Percentiles rank a stretch among this genome's conserved stretches.
phyloP scores from a whole-genome alignment of 2,113 vertebrate species.

The Ameiurus melas region DNA sequence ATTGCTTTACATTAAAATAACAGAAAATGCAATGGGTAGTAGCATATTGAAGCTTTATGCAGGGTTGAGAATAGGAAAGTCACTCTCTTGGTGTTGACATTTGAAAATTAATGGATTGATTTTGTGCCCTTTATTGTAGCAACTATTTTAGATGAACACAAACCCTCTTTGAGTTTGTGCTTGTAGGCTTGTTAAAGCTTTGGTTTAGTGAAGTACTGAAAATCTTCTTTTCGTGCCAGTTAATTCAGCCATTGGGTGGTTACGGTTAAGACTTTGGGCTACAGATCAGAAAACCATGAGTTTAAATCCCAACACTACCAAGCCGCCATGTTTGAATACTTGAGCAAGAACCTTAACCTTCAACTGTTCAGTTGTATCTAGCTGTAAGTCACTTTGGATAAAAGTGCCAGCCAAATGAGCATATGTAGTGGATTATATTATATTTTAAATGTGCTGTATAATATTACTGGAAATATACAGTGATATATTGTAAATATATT shows the following conservation, averaged over 20 bases:
- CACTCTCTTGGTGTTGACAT: background rate
- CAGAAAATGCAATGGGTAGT: background rate
- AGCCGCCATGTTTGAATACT: background rate
- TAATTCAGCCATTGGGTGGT: background rate
- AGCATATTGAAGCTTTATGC: background rate
- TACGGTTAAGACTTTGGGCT: background rate
- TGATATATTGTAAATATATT: background rate
- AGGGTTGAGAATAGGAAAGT: background rate
- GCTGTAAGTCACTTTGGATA: background rate
- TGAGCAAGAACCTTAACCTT: conserved; percentile 1
- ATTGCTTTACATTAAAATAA: background rate
- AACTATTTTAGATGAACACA: background rate
- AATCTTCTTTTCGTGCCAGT: background rate
- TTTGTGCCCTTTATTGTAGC: background rate
- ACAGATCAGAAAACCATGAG: conserved; percentile 3
- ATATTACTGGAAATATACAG: background rate
- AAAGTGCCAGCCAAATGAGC: background rate
- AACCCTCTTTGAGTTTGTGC: background rate
- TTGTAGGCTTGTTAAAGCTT: background rate
- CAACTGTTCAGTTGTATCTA: background rate
- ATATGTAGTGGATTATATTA: background rate
- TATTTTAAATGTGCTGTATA: background rate
- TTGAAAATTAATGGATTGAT: background rate
- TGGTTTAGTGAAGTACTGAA: background rate
- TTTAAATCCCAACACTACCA: conserved; percentile 14